Evolutionary conservation across 2,797 vertebrate species (phyloP).

Genomic region (Xiphorhynchus erythropygius): DNA sequence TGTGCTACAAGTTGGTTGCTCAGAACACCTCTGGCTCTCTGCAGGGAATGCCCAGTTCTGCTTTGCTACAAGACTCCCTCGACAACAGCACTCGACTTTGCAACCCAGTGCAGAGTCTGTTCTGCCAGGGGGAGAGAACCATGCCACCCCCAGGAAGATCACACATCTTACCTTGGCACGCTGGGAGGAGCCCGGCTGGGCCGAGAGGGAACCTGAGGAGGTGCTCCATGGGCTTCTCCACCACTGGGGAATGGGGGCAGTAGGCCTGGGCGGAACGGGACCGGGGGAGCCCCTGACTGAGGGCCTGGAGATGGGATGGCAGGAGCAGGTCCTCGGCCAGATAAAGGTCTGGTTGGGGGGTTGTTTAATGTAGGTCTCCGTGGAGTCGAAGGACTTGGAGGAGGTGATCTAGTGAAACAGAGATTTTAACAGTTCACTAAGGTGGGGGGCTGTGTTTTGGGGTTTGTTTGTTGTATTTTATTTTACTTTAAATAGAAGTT

Average conservation of each 20-base stretch:
- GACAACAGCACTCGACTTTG: not conserved
- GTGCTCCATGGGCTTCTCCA: slow-evolving; percentile 75
- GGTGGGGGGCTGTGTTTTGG: not conserved
- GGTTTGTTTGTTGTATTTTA: not conserved
- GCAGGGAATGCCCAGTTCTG: not conserved
- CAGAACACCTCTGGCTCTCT: not conserved
- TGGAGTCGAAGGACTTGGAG: slow-evolving; percentile 81
- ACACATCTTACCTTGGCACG: slow-evolving; percentile 85
- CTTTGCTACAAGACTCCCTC: not conserved
- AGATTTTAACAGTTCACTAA: not conserved
- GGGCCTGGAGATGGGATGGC: slow-evolving; percentile 77
- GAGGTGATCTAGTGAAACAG: slow-evolving; percentile 81
- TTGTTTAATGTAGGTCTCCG: slow-evolving; percentile 70
- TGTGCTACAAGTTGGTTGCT: not conserved
- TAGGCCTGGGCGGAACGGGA: slow-evolving; percentile 82
- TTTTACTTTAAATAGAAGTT: not conserved
- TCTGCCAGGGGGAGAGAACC: slow-evolving; percentile 59
- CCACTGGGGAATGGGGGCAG: slow-evolving; percentile 77
- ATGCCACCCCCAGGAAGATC: not conserved
- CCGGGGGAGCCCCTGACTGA: slow-evolving; percentile 79
- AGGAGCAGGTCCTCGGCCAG: slow-evolving; percentile 70
- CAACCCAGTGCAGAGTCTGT: not conserved
- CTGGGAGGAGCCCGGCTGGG: slow-evolving; percentile 79
- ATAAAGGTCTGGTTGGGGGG: slow-evolving; percentile 57
- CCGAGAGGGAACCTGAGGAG: slow-evolving; percentile 76